Evolutionary conservation across 2,888 invertebrate species (phyloP), one percentile per base, ranked within the genome.

Genomic region (Lithosia quadra): DNA sequence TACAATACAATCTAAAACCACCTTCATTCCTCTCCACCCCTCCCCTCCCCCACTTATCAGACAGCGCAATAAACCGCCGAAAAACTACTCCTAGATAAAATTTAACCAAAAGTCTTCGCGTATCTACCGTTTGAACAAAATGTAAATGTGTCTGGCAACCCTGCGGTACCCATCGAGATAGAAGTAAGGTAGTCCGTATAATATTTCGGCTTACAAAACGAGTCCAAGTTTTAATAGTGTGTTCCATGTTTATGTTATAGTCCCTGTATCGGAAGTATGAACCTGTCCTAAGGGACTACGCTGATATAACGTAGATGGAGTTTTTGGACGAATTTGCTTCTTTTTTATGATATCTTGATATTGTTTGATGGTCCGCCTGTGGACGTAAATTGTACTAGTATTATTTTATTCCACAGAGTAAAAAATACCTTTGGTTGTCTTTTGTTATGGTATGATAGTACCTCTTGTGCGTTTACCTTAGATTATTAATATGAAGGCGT

Each of bases 171-270:
- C 77, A 78, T 71, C 78, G 83, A 91, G 92, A 92, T 91, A 92
- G 90, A 92, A 86, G 88, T 87, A 92, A 93, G 94, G 94, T 93
- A 90, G 89, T 88, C 90, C 90, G 93, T 92, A 94, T 94, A 94
- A 94, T 95, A 95, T 94, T 94, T 95, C 92, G 94, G 94, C 93
- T 93, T 89, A 93, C 94, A 91, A 88, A 94, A 94, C 92, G 94
- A 93, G 92, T 92, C 93, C 90, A 95, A 95, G 89, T 95, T 95
- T 95, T 94, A 95, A 95, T 95, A 95, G 94, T 94, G 93, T 92
- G 90, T 84, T 88, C 88, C 86, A 92, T 95, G 93, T 95, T 95
- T 94, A 95, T 95, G 95, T 91, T 92, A 93, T 90, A 85, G 92
- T 82, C 79, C 74, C 73, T 73, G 85, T 88, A 88, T 90, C 90